phyloP scores from a whole-genome alignment of 2,113 vertebrate genomes.

The Apeltes quadracus region DNA sequence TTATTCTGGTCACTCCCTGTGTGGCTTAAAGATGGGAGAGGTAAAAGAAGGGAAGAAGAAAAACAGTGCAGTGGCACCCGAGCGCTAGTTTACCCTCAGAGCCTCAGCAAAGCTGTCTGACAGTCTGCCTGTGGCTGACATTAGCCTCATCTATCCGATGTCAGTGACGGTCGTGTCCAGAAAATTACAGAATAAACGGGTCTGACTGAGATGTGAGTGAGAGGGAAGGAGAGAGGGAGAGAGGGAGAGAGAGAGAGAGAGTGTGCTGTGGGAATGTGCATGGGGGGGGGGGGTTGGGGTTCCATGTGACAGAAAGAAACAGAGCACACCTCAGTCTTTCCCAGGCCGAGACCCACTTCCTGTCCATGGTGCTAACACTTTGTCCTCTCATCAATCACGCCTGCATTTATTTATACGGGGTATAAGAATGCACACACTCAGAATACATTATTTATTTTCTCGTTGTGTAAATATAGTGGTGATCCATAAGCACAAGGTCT shows the following conservation, averaged over 20 bases:
- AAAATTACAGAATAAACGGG: constrained; percentile 98
- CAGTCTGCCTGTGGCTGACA: constrained; percentile 90
- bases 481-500: constrained; percentile 3
- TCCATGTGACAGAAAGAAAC: constrained; percentile 89
- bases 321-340: constrained; percentile 63
- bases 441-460: constrained; percentile 1
- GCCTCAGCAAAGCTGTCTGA: constrained; percentile 91
- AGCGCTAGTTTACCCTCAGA: constrained; percentile 87
- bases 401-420: constrained; percentile 77
- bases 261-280: constrained; percentile 50
- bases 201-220: constrained; percentile 78
- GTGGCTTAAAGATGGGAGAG: not conserved
- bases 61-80: constrained; percentile 37
- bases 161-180: constrained; percentile 98
- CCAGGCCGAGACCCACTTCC: constrained; percentile 90
- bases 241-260: constrained; percentile 8
- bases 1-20: constrained; percentile 3
- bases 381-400: constrained; percentile 97
- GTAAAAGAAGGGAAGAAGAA: not conserved
- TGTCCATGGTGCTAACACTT: constrained; percentile 91
- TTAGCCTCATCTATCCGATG: constrained; percentile 98
- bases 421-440: constrained; percentile 63
- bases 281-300: constrained; percentile 79
- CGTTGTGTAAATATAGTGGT: not conserved
- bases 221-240: not conserved